phyloP scores from a whole-genome alignment of 2,888 invertebrate genomes.

The Eupithecia subumbrata region DNA sequence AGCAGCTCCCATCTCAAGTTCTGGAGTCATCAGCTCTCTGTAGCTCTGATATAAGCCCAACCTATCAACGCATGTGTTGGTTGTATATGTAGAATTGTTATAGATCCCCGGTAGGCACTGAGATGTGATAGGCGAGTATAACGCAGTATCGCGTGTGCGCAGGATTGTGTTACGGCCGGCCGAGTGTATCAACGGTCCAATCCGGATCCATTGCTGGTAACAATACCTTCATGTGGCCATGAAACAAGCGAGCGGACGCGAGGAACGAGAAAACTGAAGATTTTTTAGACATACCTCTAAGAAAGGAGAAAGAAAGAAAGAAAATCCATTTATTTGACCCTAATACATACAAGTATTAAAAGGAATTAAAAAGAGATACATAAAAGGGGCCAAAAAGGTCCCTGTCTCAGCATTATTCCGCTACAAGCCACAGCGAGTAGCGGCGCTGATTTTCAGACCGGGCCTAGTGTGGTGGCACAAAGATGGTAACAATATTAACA shows the following conservation, averaged over 20 bases:
- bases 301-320: no score
- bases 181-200: constrained; percentile 83
- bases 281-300: neutral
- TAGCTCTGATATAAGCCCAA: neutral
- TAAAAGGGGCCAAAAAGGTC: no score
- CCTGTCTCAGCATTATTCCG: no score
- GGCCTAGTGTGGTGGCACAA: no score
- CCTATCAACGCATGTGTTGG: neutral
- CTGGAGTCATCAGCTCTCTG: neutral
- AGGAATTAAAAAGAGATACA: no score
- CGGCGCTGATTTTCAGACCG: no score
- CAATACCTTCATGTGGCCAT: constrained; percentile 72
- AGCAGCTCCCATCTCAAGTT: neutral
- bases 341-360: no score
- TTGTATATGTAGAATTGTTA: neutral
- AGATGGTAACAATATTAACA: no score
- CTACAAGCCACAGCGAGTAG: no score
- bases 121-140: constrained; percentile 70
- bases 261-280: neutral
- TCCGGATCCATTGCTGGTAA: constrained; percentile 82
- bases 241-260: constrained; percentile 26
- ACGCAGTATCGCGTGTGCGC: constrained; percentile 77
- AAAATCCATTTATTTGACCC: no score
- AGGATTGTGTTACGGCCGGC: constrained; percentile 78
- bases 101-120: constrained; percentile 37